Evolutionary conservation across 2,797 vertebrate genomes (phyloP).

Genomic region (Echeneis naucrates): DNA sequence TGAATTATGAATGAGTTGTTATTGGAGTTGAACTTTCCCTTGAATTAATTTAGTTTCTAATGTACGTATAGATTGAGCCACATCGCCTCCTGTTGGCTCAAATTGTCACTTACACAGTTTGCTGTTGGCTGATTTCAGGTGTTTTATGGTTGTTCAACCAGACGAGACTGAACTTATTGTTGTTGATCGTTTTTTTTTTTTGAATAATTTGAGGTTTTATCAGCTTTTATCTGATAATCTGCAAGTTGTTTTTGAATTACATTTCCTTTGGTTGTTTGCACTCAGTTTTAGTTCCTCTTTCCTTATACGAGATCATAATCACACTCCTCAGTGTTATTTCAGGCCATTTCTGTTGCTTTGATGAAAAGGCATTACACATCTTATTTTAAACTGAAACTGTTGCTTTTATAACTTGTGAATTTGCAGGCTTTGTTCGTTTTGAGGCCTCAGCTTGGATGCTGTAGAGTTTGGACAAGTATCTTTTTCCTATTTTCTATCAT

Average conservation of each 20-base stretch:
- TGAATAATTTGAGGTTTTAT: slow-evolving; percentile 13
- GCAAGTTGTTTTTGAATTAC: background rate
- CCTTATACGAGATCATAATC: background rate
- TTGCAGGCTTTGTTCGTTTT: too few relatives aligned
- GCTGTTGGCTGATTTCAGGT: too few relatives aligned
- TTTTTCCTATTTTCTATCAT: too few relatives aligned
- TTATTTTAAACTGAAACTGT: too few relatives aligned
- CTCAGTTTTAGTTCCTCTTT: background rate
- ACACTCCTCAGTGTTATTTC: background rate
- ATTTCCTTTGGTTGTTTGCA: background rate
- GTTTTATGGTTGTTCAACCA: background rate
- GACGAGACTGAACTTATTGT: background rate
- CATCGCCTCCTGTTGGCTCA: slow-evolving; percentile 58
- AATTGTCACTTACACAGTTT: background rate
- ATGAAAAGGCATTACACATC: background rate
- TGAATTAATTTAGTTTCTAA: too few relatives aligned
- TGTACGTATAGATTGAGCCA: slow-evolving; percentile 27
- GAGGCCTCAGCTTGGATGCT: too few relatives aligned
- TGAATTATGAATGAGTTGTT: background rate
- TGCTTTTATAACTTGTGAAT: too few relatives aligned
- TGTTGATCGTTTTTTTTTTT: slow-evolving; percentile 7
- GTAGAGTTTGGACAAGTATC: too few relatives aligned
- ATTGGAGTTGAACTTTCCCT: too few relatives aligned
- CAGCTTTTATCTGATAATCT: too few relatives aligned
- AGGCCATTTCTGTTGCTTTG: background rate